Base-by-base conservation (phyloP, 2,888 invertebrate species). In the Spatulosminthurus flaviceps region DNA sequence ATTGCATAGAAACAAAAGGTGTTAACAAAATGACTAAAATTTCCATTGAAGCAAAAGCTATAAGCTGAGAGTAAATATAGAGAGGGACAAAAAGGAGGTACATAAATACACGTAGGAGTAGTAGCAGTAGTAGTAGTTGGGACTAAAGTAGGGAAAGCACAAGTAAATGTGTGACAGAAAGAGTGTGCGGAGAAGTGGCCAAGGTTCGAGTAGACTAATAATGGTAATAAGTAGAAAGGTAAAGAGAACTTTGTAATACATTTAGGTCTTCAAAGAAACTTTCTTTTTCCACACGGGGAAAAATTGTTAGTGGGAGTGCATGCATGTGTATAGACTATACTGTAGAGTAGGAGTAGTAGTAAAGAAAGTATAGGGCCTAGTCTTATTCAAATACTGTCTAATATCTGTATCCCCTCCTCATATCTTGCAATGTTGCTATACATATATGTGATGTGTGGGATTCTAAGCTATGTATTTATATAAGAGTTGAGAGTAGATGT, bases 211-310 rank as follows among this genome's bases (percentile, higher is more conserved):
- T 41, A 76, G 41, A 69, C 67, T 76, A 76, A 76, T 51, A 42
- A 76, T 66, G 28, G 66, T 67, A 67, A 76, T 67, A 76, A 76
- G 67, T 76, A 51, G 43, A 69, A 67, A 76, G 76, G 67, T 67
- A 76, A 51, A 76, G 69, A 76, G 42, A 66, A 66, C 43, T 66
- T 76, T 29, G 41, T 70, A 41, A 76, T 76, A 41, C 76, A 76
- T 76, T 76, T 76, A 76, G 76, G 28, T 41, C n/a, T 64, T 64
- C n/a, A 67, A 76, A 73, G 73, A 73, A 73, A 73, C 29, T 73
- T 73, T 64, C 64, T 26, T 64, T 64, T 64, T 64, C 7, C 24
- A 64, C 24, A 64, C 11, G 26, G 24, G 16, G 24, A 26, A 64
- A 64, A 64, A 64, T 22, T 64, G 64, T 64, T 64, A 26, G 64